phyloP scores from a whole-genome alignment of 37 sponge, comb jelly and placozoan species.

The Agelas oroides region DNA sequence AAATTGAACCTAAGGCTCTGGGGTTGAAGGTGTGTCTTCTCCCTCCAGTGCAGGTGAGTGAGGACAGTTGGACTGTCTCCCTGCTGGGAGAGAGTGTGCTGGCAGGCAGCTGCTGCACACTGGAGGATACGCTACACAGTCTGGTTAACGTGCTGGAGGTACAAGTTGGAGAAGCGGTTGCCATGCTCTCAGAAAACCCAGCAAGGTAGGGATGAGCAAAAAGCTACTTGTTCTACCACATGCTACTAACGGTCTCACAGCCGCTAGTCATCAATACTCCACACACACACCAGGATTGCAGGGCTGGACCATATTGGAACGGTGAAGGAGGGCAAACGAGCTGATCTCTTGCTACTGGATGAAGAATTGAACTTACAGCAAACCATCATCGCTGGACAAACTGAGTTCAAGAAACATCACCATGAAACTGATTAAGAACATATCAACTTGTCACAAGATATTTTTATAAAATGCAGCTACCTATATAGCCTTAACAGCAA shows the following conservation, averaged over 20 bases:
- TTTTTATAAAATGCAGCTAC: no score
- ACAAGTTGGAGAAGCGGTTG: conserved; percentile 30
- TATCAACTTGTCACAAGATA: neutral
- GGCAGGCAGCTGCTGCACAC: conserved; percentile 66
- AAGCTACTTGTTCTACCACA: no score
- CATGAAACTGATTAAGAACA: neutral
- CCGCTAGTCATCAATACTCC: no score
- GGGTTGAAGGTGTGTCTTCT: no score
- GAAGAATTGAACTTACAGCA: conserved; percentile 18
- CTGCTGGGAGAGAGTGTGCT: conserved; percentile 41
- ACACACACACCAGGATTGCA: conserved; percentile 29
- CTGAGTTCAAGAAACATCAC: neutral
- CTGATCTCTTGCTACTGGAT: conserved; percentile 57
- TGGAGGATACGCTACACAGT: conserved; percentile 36
- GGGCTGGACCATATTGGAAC: conserved; percentile 48
- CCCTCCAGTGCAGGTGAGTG: conserved; percentile 43
- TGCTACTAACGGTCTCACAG: no score
- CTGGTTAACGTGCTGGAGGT: conserved; percentile 38
- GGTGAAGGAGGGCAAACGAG: conserved; percentile 46
- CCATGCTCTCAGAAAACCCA: conserved; percentile 65
- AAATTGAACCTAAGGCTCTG: no score
- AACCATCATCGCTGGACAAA: conserved; percentile 47
- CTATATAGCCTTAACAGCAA: no score
- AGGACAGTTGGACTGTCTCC: conserved; percentile 5
- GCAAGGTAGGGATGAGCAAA: conserved; percentile 29